Conservation (phyloP, 2,797 vertebrate species). For the Sebastes nivosus region DNA sequence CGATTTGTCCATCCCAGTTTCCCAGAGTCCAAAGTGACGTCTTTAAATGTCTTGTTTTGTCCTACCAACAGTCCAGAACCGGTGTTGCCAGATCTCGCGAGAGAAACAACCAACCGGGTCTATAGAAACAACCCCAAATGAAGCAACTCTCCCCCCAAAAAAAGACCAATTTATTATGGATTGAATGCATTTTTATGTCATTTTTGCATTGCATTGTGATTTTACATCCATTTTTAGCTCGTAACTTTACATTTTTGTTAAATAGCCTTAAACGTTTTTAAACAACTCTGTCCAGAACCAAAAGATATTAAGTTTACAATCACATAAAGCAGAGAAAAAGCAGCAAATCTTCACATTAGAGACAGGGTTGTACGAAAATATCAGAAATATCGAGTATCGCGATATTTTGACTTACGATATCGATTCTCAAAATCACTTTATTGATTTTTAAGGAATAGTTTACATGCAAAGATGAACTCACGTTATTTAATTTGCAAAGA, state of each 20-base stretch:
- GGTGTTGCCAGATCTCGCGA: too few relatives aligned
- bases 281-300: too few relatives aligned
- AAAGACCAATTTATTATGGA: too few relatives aligned
- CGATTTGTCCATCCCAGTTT: not conserved
- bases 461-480: not conserved
- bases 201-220: too few relatives aligned
- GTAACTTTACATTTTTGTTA: too few relatives aligned
- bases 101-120: too few relatives aligned
- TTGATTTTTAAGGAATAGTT: not conserved
- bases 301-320: not conserved
- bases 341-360: not conserved
- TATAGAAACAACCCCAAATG: too few relatives aligned
- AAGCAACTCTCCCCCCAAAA: too few relatives aligned
- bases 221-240: too few relatives aligned
- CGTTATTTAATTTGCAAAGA: not conserved
- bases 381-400: not conserved
- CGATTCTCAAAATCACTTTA: not conserved
- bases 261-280: too few relatives aligned
- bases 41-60: not conserved
- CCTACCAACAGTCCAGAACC: not conserved
- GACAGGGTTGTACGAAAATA: not conserved
- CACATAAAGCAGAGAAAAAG: not conserved
- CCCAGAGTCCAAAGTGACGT: not conserved
- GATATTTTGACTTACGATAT: not conserved
- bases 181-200: too few relatives aligned